Conservation (phyloP, 2,797 vertebrate species). For the Neopelma chrysocephalum region DNA sequence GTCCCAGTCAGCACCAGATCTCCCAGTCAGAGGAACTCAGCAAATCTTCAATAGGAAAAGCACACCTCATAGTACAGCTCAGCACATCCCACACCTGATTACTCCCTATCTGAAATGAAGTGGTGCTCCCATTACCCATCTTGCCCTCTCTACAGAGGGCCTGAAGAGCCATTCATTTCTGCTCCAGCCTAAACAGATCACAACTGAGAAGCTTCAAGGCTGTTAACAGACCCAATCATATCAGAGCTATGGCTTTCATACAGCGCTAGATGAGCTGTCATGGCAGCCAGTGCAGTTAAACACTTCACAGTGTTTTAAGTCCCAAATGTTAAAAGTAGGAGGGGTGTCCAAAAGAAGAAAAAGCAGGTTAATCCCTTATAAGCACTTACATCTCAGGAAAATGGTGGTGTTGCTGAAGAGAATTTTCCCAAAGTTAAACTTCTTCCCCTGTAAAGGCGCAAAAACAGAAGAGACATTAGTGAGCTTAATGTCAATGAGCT, state of each 20-base stretch:
- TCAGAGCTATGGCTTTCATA: background rate
- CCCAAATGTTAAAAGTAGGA: background rate
- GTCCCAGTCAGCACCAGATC: background rate
- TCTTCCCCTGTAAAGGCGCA: constrained; percentile 77
- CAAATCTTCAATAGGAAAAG: background rate
- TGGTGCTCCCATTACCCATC: background rate
- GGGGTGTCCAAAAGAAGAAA: rapidly evolving
- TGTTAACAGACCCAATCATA: background rate
- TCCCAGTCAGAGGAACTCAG: background rate
- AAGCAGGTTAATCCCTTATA: background rate
- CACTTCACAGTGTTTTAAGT: background rate
- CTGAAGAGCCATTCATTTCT: background rate
- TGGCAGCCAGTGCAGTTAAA: background rate
- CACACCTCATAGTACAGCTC: background rate
- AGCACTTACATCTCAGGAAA: constrained; percentile 89
- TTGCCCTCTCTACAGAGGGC: background rate
- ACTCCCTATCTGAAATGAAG: background rate
- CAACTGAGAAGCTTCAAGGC: background rate
- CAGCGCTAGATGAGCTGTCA: background rate
- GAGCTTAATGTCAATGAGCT: background rate
- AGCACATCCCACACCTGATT: background rate
- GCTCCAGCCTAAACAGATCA: background rate
- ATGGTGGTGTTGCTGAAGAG: constrained; percentile 91
- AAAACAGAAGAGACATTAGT: background rate
- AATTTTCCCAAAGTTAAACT: constrained; percentile 88